phyloP scores from a whole-genome alignment of 2,797 vertebrate species.

The Spinus pinus region DNA sequence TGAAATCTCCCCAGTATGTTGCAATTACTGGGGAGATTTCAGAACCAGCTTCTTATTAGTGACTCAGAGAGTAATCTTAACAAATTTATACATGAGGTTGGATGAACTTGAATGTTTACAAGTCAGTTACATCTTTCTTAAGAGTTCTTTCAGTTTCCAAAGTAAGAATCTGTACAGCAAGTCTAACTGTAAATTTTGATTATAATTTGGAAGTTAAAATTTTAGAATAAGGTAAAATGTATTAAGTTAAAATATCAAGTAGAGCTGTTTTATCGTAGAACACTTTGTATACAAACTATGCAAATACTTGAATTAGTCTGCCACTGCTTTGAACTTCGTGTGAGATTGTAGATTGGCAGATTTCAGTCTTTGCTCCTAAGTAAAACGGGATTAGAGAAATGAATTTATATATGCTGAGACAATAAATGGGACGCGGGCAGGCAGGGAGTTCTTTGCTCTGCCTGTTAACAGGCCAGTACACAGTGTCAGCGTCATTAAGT shows the following conservation, averaged over 20 bases:
- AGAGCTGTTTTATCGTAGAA: not conserved
- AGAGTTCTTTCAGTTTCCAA: not conserved
- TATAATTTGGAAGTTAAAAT: not conserved
- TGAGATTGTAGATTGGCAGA: not conserved
- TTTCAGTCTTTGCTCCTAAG: not conserved
- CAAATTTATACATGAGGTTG: not conserved
- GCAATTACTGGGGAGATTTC: not conserved
- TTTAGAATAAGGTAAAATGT: not conserved
- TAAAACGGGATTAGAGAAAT: not conserved
- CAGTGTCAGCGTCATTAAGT: not conserved
- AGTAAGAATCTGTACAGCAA: not conserved
- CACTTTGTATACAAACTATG: not conserved
- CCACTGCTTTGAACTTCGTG: not conserved
- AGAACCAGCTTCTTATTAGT: not conserved
- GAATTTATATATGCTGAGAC: not conserved
- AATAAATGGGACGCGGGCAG: not conserved
- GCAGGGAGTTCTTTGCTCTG: not conserved
- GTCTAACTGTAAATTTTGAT: not conserved
- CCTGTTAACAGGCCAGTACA: not conserved
- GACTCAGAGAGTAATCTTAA: not conserved
- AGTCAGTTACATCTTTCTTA: not conserved
- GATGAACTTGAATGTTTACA: not conserved
- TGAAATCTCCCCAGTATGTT: not conserved
- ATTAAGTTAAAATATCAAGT: not conserved
- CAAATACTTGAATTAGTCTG: not conserved